phyloP scores from a whole-genome alignment of 2,113 vertebrate species.

The Melanotaenia duboulayi region DNA sequence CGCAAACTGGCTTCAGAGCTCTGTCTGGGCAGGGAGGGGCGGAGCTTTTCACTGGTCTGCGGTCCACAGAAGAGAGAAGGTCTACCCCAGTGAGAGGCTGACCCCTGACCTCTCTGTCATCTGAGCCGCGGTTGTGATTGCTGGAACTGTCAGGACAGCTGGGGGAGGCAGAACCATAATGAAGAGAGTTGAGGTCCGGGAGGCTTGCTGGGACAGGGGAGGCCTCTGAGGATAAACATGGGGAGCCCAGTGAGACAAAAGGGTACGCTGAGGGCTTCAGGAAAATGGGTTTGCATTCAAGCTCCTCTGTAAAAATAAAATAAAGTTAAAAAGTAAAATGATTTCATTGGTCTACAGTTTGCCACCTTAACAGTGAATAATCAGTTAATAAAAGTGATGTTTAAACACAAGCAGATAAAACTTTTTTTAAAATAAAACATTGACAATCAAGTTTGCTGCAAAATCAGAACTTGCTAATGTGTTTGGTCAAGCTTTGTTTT shows the following conservation, averaged over 20 bases:
- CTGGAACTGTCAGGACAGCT: constrained; percentile 57
- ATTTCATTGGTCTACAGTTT: neutral
- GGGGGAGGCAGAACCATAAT: constrained; percentile 69
- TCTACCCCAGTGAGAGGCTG: constrained; percentile 89
- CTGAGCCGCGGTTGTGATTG: constrained; percentile 35
- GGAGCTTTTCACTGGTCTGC: constrained; percentile 74
- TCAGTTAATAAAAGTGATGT: neutral
- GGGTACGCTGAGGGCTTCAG: constrained; percentile 67
- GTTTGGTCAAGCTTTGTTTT: too few relatives aligned
- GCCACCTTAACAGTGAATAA: neutral
- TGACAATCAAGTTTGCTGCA: too few relatives aligned
- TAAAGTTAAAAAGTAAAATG: neutral
- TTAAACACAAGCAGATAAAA: too few relatives aligned
- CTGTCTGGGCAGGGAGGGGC: constrained; percentile 81
- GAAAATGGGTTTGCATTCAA: constrained; percentile 76
- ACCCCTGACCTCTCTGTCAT: constrained; percentile 70
- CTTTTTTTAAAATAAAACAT: too few relatives aligned
- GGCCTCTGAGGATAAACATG: constrained; percentile 72
- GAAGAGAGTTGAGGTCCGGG: constrained; percentile 76
- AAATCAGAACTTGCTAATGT: too few relatives aligned
- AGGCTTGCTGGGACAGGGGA: constrained; percentile 62
- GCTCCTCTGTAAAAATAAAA: constrained; percentile 75
- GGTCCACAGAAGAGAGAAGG: constrained; percentile 91
- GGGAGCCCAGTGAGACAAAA: constrained; percentile 75
- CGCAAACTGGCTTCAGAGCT: constrained; percentile 89